Percentiles rank a stretch among this genome's conserved stretches.
Conservation (phyloP, 2,888 invertebrate species). For the Cosmia trapezina region DNA sequence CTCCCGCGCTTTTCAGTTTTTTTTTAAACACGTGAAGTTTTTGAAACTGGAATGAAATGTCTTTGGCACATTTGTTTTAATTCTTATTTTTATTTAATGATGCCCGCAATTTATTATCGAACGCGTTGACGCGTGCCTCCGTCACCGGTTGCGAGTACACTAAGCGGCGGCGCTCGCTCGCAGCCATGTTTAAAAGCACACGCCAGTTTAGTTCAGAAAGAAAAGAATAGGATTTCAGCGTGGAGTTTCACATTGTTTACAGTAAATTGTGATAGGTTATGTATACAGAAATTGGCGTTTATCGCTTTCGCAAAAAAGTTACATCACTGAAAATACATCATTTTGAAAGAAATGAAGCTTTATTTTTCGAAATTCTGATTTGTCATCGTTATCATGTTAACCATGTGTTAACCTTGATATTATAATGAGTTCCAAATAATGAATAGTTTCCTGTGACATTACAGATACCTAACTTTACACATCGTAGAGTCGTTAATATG, state of each 20-base stretch:
- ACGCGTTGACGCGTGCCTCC: slow-evolving; percentile 79
- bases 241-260: slow-evolving; percentile 68
- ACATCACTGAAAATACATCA: neutral
- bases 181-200: slow-evolving; percentile 87
- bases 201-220: slow-evolving; percentile 79
- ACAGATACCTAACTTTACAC: neutral
- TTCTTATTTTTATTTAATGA: slow-evolving; percentile 67
- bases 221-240: slow-evolving; percentile 83
- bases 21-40: slow-evolving; percentile 63
- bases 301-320: slow-evolving; percentile 10
- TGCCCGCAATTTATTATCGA: slow-evolving; percentile 67
- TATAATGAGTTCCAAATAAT: slow-evolving; percentile 20
- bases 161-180: slow-evolving; percentile 77
- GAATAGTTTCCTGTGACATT: neutral
- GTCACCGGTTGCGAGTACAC: slow-evolving; percentile 83
- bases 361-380: neutral
- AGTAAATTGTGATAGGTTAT: slow-evolving; percentile 58
- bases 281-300: slow-evolving; percentile 44
- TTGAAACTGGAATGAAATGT: slow-evolving; percentile 57
- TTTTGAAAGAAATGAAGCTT: slow-evolving; percentile 1
- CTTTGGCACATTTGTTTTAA: slow-evolving; percentile 66
- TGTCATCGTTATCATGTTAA: slow-evolving; percentile 17
- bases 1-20: slow-evolving; percentile 74
- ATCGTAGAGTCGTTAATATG: neutral
- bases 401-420: slow-evolving; percentile 24